Conservation (phyloP, 2,797 vertebrate genomes). For the Hippopotamyrus pictus region DNA sequence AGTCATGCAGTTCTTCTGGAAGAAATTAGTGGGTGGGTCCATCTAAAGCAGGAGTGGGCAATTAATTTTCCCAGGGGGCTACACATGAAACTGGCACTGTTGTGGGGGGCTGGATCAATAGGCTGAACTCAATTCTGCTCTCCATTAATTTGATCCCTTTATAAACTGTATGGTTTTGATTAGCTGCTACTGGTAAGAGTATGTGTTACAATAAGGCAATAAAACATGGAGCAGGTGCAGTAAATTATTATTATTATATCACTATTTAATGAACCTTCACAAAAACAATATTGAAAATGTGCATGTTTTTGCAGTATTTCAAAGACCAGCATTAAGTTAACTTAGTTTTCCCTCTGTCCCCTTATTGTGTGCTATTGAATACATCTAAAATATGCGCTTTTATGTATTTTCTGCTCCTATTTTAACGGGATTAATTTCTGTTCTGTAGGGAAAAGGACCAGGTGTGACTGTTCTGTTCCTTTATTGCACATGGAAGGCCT, state of each 20-base stretch:
- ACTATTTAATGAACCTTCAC: not conserved
- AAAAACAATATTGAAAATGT: not conserved
- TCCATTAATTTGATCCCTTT: not conserved
- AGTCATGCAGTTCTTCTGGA: not conserved
- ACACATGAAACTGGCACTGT: not conserved
- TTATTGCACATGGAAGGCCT: not conserved
- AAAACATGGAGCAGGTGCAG: not conserved
- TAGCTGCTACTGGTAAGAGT: not conserved
- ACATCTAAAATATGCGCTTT: not conserved
- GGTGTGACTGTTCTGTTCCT: not conserved
- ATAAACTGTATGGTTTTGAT: not conserved
- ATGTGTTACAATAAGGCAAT: not conserved
- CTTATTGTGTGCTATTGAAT: not conserved
- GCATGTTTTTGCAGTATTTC: not conserved
- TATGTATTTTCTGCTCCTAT: not conserved
- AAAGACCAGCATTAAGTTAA: not conserved
- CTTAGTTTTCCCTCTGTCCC: conserved; percentile 19
- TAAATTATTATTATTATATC: not conserved
- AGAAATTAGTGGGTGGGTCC: not conserved
- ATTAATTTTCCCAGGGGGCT: not conserved
- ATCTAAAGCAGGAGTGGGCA: not conserved
- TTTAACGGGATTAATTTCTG: not conserved
- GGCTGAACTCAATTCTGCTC: not conserved
- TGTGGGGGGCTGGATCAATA: not conserved
- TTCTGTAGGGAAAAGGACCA: not conserved